Conservation (phyloP, 2,888 invertebrate species). For the Leucophenga maculata region DNA sequence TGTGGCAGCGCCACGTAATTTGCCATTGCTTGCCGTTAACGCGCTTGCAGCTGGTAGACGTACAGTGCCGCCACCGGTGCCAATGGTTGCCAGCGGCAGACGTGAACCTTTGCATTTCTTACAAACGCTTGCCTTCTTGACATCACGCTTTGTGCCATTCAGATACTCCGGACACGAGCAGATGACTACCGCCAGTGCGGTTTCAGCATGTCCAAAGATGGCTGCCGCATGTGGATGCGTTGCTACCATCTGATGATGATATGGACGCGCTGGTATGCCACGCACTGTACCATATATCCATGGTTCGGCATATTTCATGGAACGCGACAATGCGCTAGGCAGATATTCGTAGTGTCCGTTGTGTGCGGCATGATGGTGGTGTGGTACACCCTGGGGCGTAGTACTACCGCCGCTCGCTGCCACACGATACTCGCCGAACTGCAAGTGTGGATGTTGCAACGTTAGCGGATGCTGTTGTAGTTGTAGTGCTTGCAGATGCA, state of each 20-base stretch:
- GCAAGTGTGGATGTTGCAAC: constrained; percentile 19
- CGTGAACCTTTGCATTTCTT: constrained; percentile 89
- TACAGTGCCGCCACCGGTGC: constrained; percentile 79
- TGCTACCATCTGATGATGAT: constrained; percentile 60
- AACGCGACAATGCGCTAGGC: constrained; percentile 81
- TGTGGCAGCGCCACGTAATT: constrained; percentile 75
- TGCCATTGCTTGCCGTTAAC: constrained; percentile 48
- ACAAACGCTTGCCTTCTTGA: constrained; percentile 84
- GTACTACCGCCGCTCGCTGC: not conserved
- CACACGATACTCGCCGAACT: constrained; percentile 17
- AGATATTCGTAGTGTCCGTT: constrained; percentile 60
- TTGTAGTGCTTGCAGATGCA: constrained; percentile 50
- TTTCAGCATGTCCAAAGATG: constrained; percentile 69
- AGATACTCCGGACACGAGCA: constrained; percentile 88
- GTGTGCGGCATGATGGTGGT: constrained; percentile 26
- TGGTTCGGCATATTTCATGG: constrained; percentile 88
- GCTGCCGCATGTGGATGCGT: constrained; percentile 60
- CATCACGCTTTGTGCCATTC: constrained; percentile 82
- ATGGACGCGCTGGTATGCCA: constrained; percentile 73
- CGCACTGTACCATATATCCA: constrained; percentile 88
- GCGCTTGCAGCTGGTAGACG: constrained; percentile 71
- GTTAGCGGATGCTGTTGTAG: constrained; percentile 52
- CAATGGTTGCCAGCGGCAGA: constrained; percentile 80
- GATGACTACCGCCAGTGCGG: constrained; percentile 78
- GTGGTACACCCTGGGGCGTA: no score